A percentile compares a stretch with the other conserved stretches of the same genome.
Conservation (phyloP, 2,797 vertebrate species). For the Myripristis jacobus region DNA sequence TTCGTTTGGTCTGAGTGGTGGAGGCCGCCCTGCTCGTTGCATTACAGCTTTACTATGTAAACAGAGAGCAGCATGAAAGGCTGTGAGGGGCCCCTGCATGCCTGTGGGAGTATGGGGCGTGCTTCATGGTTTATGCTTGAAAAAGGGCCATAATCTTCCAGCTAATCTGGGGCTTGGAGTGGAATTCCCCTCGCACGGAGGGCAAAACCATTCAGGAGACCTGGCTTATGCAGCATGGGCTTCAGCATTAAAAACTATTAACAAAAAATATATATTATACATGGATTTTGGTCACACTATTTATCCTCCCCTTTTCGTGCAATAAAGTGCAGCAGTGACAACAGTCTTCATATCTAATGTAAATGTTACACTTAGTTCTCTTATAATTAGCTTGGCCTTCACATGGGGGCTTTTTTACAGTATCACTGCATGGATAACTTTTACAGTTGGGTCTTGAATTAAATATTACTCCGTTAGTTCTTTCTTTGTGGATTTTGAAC, state of each 20-base stretch:
- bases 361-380: conserved; percentile 8
- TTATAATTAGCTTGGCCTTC: background rate
- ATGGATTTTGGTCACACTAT: conserved; percentile 2
- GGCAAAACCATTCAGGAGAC: conserved; percentile 17
- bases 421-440: conserved; percentile 18
- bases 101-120: conserved; percentile 71
- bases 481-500: conserved; percentile 7
- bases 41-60: conserved; percentile 67
- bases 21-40: conserved; percentile 60
- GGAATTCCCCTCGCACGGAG: conserved; percentile 72
- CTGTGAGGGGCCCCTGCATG: conserved; percentile 73
- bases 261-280: conserved; percentile 23
- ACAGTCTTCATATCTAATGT: background rate
- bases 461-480: background rate
- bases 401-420: conserved; percentile 6
- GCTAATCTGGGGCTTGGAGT: conserved; percentile 73
- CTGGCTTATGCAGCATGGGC: conserved; percentile 2
- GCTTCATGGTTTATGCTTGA: conserved; percentile 76
- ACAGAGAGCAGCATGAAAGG: conserved; percentile 74
- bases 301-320: background rate
- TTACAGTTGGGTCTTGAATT: background rate
- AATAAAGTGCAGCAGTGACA: background rate
- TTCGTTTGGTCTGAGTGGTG: conserved; percentile 55
- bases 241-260: conserved; percentile 25
- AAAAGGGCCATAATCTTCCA: conserved; percentile 75